Conservation (phyloP, 1,140 invertebrate species). For the Thereuonema tuberculata region DNA sequence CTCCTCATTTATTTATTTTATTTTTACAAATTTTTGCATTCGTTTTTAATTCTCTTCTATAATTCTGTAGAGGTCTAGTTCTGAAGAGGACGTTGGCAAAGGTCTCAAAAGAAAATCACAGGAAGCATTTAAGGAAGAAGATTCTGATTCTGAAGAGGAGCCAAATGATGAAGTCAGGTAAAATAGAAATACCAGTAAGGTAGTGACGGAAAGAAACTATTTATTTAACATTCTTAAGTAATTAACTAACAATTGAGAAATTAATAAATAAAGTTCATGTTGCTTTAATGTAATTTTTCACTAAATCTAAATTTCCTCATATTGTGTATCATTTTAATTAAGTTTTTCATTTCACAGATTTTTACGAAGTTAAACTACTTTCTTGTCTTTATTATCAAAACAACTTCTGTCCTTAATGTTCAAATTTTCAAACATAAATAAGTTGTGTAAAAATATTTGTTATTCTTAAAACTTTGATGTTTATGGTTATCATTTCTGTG, state of each 20-base stretch:
- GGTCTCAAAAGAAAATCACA: conserved; percentile 48
- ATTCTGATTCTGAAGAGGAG: conserved; percentile 52
- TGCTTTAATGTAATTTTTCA: background rate
- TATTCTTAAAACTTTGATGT: conserved; percentile 14
- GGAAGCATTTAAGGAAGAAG: conserved; percentile 24
- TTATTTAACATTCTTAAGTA: background rate
- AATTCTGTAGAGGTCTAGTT: no score
- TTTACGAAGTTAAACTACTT: background rate
- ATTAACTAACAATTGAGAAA: background rate
- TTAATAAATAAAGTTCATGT: background rate
- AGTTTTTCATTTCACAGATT: background rate
- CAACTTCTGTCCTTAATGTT: background rate
- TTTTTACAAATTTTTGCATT: no score
- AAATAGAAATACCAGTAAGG: background rate
- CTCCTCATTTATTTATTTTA: no score
- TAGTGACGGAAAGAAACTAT: background rate
- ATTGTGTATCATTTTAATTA: background rate
- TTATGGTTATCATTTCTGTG: no score
- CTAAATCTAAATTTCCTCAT: no score
- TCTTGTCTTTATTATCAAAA: background rate
- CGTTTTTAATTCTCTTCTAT: no score
- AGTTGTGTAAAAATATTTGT: background rate
- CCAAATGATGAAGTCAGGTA: conserved; percentile 72
- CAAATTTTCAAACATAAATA: background rate
- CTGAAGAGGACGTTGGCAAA: no score